Percentiles rank a stretch among this genome's conserved stretches.
Evolutionary conservation across 1,140 invertebrate genomes (phyloP).

Genomic region (Odontomachus brunneus): DNA sequence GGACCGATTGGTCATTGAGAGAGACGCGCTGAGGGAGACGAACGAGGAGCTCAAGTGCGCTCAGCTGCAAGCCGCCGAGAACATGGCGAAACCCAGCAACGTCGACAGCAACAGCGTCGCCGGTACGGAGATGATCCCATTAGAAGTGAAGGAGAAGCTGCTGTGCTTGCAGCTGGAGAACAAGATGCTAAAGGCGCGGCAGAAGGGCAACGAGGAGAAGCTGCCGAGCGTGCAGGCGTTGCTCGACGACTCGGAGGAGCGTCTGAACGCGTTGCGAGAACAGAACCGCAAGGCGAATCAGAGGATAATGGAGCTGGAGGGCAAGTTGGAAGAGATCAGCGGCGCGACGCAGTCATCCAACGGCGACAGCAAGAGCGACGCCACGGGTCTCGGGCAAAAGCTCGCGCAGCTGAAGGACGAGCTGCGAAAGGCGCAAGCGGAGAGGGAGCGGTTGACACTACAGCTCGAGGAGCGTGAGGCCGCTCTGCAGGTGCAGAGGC

Average conservation of each 20-base stretch:
- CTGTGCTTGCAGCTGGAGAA: conserved; percentile 96
- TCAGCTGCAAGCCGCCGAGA: conserved; percentile 86
- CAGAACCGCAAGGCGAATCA: conserved; percentile 92
- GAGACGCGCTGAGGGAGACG: conserved; percentile 93
- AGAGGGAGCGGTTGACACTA: conserved; percentile 83
- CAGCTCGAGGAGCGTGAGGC: conserved; percentile 86
- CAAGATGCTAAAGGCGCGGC: conserved; percentile 91
- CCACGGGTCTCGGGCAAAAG: conserved; percentile 75
- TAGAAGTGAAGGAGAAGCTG: conserved; percentile 92
- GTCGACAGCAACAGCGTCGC: conserved; percentile 73
- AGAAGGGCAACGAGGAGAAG: conserved; percentile 89
- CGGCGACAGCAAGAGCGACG: conserved; percentile 75
- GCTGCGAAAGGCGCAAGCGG: conserved; percentile 81
- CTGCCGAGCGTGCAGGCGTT: conserved; percentile 89
- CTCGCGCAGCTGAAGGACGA: conserved; percentile 79
- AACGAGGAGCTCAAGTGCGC: conserved; percentile 94
- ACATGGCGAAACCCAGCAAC: conserved; percentile 76
- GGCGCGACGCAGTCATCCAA: conserved; percentile 77
- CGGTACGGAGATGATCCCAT: conserved; percentile 88
- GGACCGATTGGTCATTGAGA: conserved; percentile 92
- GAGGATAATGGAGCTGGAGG: conserved; percentile 92
- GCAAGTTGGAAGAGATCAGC: conserved; percentile 89
- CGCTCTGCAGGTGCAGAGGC: conserved; percentile 86
- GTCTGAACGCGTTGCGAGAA: conserved; percentile 88
- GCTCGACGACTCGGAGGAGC: conserved; percentile 90